Conservation (phyloP, 2,888 invertebrate species). For the Alloscopus bannaensis region DNA sequence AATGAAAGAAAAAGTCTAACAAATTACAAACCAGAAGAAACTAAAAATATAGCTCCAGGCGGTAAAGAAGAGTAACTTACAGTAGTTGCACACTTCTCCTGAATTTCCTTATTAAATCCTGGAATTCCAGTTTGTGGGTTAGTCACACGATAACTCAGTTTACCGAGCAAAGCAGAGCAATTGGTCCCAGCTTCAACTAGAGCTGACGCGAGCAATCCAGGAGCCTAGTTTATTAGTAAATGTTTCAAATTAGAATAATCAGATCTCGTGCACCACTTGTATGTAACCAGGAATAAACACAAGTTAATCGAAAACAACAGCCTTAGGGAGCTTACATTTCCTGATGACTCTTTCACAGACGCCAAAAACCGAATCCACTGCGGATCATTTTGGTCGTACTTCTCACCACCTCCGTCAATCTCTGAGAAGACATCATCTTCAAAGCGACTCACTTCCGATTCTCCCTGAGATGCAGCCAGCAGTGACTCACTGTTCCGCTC, state of each 20-base stretch:
- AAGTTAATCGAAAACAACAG: conserved; percentile 4
- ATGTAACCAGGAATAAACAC: too few species aligned
- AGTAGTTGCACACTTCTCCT: too few species aligned
- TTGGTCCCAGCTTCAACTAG: conserved; percentile 8
- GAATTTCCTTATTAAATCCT: too few species aligned
- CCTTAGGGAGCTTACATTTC: conserved; percentile 13
- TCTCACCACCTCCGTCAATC: not conserved
- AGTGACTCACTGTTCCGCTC: not conserved
- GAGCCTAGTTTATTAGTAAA: conserved; percentile 29
- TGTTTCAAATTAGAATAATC: not conserved
- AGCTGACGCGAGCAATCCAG: not conserved
- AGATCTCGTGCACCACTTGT: not conserved
- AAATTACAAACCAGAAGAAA: not conserved
- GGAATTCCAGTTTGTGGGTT: too few species aligned
- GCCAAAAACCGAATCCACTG: conserved; percentile 28
- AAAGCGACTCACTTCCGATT: too few species aligned
- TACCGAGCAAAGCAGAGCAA: conserved; percentile 26
- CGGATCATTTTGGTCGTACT: conserved; percentile 22
- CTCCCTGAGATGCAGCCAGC: not conserved
- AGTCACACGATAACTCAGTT: conserved; percentile 38
- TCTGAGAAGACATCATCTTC: not conserved
- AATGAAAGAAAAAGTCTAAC: conserved; percentile 6
- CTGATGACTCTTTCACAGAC: not conserved
- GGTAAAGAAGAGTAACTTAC: too few species aligned
- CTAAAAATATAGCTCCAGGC: not conserved